phyloP scores from a whole-genome alignment of 1,140 invertebrate species.

The Pseudomyrmex pallidus region DNA sequence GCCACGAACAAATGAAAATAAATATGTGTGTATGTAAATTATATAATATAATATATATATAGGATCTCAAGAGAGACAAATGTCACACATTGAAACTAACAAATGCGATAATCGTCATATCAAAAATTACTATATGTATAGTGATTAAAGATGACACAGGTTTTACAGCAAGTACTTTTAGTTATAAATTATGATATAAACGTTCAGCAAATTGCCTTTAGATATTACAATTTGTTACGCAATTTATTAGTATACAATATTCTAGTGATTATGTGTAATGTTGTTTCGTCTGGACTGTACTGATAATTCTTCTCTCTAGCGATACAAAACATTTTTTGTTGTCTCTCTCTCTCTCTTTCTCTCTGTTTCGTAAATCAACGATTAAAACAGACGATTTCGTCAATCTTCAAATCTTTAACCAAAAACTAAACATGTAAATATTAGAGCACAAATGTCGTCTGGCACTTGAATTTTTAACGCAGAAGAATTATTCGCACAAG shows the following conservation, averaged over 20 bases:
- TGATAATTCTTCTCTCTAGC: constrained; percentile 72
- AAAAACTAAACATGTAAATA: too few species aligned
- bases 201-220: constrained; percentile 74
- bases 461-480: constrained; percentile 26
- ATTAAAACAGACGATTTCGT: background rate
- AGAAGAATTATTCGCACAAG: constrained; percentile 75
- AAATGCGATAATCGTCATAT: constrained; percentile 72
- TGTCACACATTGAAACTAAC: constrained; percentile 70
- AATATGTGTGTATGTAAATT: constrained; percentile 40
- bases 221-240: constrained; percentile 76
- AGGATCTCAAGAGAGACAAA: constrained; percentile 8
- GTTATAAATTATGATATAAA: constrained; percentile 78
- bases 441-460: constrained; percentile 45
- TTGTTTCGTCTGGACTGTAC: constrained; percentile 72
- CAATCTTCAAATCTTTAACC: too few species aligned
- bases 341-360: too few species aligned
- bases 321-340: constrained; percentile 25
- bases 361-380: background rate
- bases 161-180: constrained; percentile 75
- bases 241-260: constrained; percentile 82
- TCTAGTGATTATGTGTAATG: constrained; percentile 84
- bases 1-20: constrained; percentile 52
- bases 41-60: too few species aligned
- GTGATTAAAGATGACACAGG: constrained; percentile 71
- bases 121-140: constrained; percentile 70